phyloP scores from a whole-genome alignment of 2,797 vertebrate species.

The Helicolenus hilgendorfi region DNA sequence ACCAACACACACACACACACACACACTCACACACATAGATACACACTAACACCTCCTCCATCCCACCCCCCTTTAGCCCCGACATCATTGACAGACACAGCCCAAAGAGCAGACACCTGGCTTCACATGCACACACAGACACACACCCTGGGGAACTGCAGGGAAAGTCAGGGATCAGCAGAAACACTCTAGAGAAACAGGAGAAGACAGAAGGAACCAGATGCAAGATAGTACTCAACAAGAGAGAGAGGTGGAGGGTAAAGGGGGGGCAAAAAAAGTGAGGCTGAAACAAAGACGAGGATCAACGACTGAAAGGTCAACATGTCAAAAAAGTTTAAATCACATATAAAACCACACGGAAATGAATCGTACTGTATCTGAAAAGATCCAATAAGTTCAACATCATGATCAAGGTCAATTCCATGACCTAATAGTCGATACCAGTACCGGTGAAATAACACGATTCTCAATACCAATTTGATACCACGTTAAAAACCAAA shows the following conservation, averaged over 20 bases:
- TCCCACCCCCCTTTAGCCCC: conserved; percentile 66
- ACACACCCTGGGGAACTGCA: conserved; percentile 84
- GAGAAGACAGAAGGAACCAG: conserved; percentile 90
- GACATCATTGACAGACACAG: conserved; percentile 93
- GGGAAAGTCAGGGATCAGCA: conserved; percentile 90
- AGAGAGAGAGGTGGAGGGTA: conserved; percentile 28
- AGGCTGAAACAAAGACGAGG: conserved; percentile 52
- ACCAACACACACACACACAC: conserved; percentile 48
- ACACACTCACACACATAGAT: conserved; percentile 25
- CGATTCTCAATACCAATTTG: too few species aligned
- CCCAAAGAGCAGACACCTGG: conserved; percentile 90
- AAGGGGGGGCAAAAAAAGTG: conserved; percentile 19
- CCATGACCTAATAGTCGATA: not conserved
- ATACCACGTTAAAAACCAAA: too few species aligned
- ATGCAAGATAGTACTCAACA: conserved; percentile 93
- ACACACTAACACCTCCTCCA: conserved; percentile 44
- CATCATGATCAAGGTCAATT: not conserved
- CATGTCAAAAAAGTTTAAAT: conserved; percentile 13
- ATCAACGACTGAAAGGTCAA: conserved; percentile 37
- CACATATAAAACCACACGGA: not conserved
- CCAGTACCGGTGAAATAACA: too few species aligned
- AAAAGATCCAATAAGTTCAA: not conserved
- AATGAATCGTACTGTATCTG: not conserved
- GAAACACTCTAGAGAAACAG: conserved; percentile 89
- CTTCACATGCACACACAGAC: conserved; percentile 70